Percentiles rank a stretch among this genome's conserved stretches.
phyloP scores from a whole-genome alignment of 2,797 vertebrate genomes.

The Melanotaenia maccullochi region DNA sequence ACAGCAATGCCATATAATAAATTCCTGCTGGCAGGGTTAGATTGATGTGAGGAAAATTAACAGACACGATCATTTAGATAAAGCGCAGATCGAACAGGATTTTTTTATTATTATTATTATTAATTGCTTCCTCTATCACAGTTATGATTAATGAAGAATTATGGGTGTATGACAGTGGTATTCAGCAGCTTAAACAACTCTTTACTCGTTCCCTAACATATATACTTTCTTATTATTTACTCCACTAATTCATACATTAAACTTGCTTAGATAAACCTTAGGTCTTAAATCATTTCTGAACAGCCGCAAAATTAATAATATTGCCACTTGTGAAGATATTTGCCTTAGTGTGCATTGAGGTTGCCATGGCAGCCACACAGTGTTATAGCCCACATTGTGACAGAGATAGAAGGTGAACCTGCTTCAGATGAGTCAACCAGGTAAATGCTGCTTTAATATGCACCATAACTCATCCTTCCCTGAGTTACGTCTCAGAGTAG shows the following conservation, averaged over 20 bases:
- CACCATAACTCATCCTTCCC: conserved; percentile 71
- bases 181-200: background rate
- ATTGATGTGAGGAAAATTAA: background rate
- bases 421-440: conserved; percentile 66
- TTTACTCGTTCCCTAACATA: background rate
- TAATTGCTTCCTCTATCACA: background rate
- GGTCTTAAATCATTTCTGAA: background rate
- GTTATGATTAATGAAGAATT: background rate
- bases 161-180: background rate
- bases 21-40: background rate
- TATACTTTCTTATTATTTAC: background rate
- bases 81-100: background rate
- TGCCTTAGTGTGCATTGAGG: conserved; percentile 24
- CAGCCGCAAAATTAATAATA: background rate
- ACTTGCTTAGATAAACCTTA: background rate
- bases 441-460: conserved; percentile 76
- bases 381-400: conserved; percentile 45
- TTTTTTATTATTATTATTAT: background rate
- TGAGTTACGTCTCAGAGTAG: conserved; percentile 52
- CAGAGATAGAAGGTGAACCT: conserved; percentile 65
- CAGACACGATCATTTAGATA: background rate
- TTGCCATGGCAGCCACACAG: conserved; percentile 50
- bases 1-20: background rate
- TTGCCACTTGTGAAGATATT: conserved; percentile 7
- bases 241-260: conserved; percentile 1